phyloP scores from a whole-genome alignment of 2,113 vertebrate species.

The Salvelinus sp. region DNA sequence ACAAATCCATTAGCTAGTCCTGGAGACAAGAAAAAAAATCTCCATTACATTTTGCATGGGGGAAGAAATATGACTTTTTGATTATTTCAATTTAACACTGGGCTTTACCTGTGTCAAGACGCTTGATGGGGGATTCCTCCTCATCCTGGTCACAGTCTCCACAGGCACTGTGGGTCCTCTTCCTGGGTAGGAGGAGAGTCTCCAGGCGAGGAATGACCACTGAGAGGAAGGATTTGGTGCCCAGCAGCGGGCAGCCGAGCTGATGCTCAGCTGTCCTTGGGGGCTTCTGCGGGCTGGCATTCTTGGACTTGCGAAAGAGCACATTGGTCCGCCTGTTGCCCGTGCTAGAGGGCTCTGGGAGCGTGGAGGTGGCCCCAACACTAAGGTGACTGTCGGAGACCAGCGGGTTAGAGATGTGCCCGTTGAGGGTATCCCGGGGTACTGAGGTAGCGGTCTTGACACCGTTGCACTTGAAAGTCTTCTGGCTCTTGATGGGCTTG shows the following conservation, averaged over 20 bases:
- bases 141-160: slow-evolving; percentile 85
- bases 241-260: slow-evolving; percentile 83
- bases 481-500: slow-evolving; percentile 81
- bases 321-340: slow-evolving; percentile 87
- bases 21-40: slow-evolving; percentile 42
- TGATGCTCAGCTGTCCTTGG: slow-evolving; percentile 80
- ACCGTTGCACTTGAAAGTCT: slow-evolving; percentile 84
- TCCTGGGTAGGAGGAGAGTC: slow-evolving; percentile 94
- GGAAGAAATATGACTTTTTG: too few relatives aligned
- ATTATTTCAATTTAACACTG: too few relatives aligned
- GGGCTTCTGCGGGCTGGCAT: slow-evolving; percentile 92
- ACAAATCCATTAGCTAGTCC: slow-evolving; percentile 90
- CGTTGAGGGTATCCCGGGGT: slow-evolving; percentile 78
- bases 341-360: slow-evolving; percentile 79
- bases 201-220: slow-evolving; percentile 98
- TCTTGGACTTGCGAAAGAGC: slow-evolving; percentile 95
- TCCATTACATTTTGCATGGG: too few relatives aligned
- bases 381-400: slow-evolving; percentile 78
- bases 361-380: slow-evolving; percentile 81
- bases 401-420: slow-evolving; percentile 80
- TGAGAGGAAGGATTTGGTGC: slow-evolving; percentile 96
- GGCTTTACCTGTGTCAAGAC: slow-evolving; percentile 86
- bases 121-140: slow-evolving; percentile 87
- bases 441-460: slow-evolving; percentile 82
- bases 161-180: slow-evolving; percentile 88